Percentiles rank a stretch among this genome's conserved stretches.
These are phyloP conservation scores for Clarias batrachus DNA, from an alignment of 2,113 vertebrate genomes.

Conservation along the genomic window DNA sequence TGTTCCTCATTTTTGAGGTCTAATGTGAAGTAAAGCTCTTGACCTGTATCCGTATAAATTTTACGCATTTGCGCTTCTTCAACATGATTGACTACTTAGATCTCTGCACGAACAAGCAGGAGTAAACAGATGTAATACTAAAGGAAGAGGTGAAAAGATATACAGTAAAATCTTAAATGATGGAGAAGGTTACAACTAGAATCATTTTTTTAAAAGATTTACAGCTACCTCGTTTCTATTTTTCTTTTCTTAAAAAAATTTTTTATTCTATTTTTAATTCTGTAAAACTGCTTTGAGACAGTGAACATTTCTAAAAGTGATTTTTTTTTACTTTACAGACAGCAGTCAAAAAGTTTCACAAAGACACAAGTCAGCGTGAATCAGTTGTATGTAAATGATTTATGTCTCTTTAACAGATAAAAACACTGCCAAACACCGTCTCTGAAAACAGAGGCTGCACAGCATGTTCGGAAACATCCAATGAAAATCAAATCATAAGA, in stretches of 20 bases:
- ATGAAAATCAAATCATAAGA: conserved; percentile 4
- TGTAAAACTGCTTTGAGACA: no score
- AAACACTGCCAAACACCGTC: conserved; percentile 1
- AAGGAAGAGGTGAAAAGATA: no score
- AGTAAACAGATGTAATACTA: not conserved
- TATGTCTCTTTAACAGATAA: conserved; percentile 39
- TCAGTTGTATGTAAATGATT: conserved; percentile 37
- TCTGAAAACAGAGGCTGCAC: conserved; percentile 22
- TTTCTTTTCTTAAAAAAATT: no score
- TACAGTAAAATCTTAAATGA: not conserved
- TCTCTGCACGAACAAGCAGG: not conserved
- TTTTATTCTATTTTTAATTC: no score
- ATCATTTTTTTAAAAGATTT: no score
- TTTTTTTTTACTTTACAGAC: no score
- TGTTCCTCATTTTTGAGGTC: not conserved
- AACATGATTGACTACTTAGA: not conserved
- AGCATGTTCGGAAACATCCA: not conserved
- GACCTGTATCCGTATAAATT: not conserved
- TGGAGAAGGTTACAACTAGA: not conserved
- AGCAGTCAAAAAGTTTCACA: not conserved
- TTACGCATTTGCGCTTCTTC: not conserved
- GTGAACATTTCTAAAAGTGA: no score
- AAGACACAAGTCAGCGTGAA: not conserved
- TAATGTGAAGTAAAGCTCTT: not conserved
- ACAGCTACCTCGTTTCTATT: no score